These are phyloP conservation scores for Eciton burchellii DNA, from an alignment of 1,140 invertebrate genomes.

Conservation along the genomic window DNA sequence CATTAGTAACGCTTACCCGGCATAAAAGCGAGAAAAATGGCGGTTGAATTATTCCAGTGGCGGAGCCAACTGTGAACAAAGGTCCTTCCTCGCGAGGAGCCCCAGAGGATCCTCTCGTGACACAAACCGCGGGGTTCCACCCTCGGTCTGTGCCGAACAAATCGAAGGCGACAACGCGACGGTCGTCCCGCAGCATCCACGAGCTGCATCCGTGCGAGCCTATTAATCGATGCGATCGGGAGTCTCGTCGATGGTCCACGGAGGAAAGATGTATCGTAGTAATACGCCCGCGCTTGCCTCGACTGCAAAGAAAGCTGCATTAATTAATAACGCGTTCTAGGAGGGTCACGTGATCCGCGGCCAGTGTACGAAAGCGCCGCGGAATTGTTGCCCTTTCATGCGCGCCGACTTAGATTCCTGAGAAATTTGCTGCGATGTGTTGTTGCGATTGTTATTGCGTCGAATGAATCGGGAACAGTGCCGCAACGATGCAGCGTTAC, in stretches of 20 bases:
- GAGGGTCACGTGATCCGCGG: neutral
- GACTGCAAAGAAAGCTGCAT: conserved; percentile 41
- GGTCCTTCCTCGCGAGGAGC: conserved; percentile 61
- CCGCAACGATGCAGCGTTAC: too few relatives aligned
- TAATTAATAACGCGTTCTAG: conserved; percentile 39
- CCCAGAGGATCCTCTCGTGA: conserved; percentile 59
- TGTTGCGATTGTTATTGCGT: too few relatives aligned
- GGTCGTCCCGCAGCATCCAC: neutral
- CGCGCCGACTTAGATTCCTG: neutral
- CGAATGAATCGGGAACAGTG: too few relatives aligned
- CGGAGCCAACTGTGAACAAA: conserved; percentile 67
- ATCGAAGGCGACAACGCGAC: conserved; percentile 46
- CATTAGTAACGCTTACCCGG: conserved; percentile 80
- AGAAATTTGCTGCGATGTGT: too few relatives aligned
- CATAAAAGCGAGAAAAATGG: conserved; percentile 80
- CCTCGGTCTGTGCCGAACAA: conserved; percentile 57
- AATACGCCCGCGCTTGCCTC: neutral
- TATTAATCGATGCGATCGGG: conserved; percentile 68
- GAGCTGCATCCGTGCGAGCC: conserved; percentile 7
- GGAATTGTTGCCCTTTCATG: neutral
- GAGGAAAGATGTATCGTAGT: neutral
- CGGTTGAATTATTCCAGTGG: conserved; percentile 75
- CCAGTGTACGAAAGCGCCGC: neutral
- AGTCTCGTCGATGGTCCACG: conserved; percentile 49
- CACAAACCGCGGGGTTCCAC: conserved; percentile 68